Evolutionary conservation across 2,797 vertebrate genomes (phyloP).

Genomic region (Morelia viridis): DNA sequence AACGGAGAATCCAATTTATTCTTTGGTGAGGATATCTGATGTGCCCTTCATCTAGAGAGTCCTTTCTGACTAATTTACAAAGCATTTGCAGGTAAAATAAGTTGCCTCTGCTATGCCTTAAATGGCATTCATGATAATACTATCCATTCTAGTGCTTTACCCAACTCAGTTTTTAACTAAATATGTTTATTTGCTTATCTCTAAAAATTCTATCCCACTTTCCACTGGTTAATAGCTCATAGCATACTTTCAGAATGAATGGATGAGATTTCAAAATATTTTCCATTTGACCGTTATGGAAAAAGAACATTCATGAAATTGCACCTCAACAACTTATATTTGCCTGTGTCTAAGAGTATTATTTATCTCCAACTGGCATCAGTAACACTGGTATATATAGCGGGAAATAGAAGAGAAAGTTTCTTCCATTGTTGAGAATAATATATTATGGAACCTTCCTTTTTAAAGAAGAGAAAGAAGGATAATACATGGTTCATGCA

Average conservation of each 20-base stretch:
- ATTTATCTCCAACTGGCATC: slow-evolving; percentile 4
- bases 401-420: background rate
- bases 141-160: background rate
- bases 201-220: background rate
- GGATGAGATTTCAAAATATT: background rate
- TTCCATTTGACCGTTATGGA: background rate
- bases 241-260: background rate
- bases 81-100: background rate
- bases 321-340: fast-evolving
- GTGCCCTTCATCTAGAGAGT: background rate
- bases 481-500: background rate
- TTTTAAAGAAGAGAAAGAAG: background rate
- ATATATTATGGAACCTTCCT: slow-evolving; percentile 18
- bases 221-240: background rate
- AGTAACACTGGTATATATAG: background rate
- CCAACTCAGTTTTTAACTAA: background rate
- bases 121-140: background rate
- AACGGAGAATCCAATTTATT: background rate
- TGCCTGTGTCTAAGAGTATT: background rate
- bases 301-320: background rate
- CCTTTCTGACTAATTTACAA: background rate
- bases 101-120: background rate
- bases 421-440: slow-evolving; percentile 21
- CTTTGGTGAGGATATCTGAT: background rate
- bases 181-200: background rate